Conservation (phyloP, 2,113 vertebrate species). For the Todiramphus chloris region DNA sequence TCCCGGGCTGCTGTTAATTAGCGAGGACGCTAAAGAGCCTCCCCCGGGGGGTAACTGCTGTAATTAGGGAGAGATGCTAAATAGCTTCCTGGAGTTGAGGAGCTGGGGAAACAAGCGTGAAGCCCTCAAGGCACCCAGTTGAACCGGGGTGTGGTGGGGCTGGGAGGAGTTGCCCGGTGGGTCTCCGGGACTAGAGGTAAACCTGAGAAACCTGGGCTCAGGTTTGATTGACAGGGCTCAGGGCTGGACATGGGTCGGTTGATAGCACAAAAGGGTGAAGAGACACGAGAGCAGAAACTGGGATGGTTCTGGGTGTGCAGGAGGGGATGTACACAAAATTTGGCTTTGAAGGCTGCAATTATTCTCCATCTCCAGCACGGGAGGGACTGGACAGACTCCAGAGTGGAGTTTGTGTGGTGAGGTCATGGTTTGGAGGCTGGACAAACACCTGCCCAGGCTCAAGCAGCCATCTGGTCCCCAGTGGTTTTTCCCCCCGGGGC, state of each 20-base stretch:
- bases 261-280: too few relatives aligned
- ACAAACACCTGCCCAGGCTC: not conserved
- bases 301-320: not conserved
- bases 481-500: not conserved
- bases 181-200: not conserved
- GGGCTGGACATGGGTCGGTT: not conserved
- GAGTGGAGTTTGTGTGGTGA: not conserved
- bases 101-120: not conserved
- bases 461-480: not conserved
- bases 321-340: not conserved
- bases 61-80: not conserved
- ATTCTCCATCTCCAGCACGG: not conserved
- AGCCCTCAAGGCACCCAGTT: not conserved
- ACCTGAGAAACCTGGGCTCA: not conserved
- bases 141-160: too few relatives aligned
- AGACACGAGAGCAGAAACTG: fast-evolving
- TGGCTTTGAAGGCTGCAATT: not conserved
- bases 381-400: not conserved
- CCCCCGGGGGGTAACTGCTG: not conserved
- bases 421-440: not conserved
- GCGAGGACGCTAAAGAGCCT: not conserved
- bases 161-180: not conserved
- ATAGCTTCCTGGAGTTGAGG: not conserved
- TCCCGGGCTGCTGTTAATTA: not conserved
- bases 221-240: not conserved